Conservation (phyloP, 2,113 vertebrate genomes). For the Toxotes jaculatrix region DNA sequence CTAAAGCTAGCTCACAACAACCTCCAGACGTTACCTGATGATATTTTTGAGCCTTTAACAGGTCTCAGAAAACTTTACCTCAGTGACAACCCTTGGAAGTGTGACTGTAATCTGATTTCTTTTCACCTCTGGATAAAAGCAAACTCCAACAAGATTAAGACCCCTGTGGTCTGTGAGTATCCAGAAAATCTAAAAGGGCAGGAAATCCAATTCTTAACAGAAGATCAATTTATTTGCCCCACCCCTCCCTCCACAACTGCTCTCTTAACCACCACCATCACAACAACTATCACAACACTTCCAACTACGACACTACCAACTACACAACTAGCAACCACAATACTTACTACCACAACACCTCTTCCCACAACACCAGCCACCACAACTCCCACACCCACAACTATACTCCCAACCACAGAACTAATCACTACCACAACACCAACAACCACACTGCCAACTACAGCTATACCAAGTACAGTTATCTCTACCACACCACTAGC, state of each 20-base stretch:
- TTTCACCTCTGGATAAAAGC: conserved; percentile 77
- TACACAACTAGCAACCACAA: conserved; percentile 10
- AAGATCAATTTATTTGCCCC: conserved; percentile 79
- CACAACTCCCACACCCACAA: neutral
- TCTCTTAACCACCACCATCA: neutral
- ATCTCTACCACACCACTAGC: too few relatives aligned
- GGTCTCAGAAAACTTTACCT: conserved; percentile 81
- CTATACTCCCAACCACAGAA: too few relatives aligned
- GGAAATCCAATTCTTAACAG: conserved; percentile 61
- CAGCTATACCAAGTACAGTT: neutral
- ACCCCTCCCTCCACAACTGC: conserved; percentile 42
- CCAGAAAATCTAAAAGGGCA: conserved; percentile 76
- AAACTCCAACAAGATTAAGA: conserved; percentile 66
- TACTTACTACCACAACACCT: neutral
- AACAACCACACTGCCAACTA: neutral
- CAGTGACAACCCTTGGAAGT: conserved; percentile 85
- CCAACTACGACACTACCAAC: neutral
- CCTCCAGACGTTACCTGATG: conserved; percentile 70
- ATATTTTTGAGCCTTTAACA: conserved; percentile 71
- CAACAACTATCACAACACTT: neutral
- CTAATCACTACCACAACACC: too few relatives aligned
- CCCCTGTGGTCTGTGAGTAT: conserved; percentile 71
- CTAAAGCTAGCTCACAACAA: conserved; percentile 79
- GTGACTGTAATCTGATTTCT: conserved; percentile 86
- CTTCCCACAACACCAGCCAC: conserved; percentile 28